A percentile compares a stretch with the other conserved stretches of the same genome.
Conservation (phyloP, 2,888 invertebrate species). For the Pristionchus arcanus region DNA sequence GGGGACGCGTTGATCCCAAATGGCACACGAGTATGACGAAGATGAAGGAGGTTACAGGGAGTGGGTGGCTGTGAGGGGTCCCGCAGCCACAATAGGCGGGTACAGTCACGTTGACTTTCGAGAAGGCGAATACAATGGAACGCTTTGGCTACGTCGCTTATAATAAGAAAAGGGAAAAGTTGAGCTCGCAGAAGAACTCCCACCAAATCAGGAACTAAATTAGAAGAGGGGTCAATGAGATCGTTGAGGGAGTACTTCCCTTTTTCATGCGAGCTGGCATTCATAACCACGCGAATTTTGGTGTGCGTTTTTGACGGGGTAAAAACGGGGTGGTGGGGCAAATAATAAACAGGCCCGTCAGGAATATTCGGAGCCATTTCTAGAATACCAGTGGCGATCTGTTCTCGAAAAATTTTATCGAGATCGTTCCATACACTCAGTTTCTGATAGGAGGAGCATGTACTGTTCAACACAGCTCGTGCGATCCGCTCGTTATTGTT, state of each 20-base stretch:
- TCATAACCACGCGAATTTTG: slow-evolving; percentile 28
- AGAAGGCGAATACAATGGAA: slow-evolving; percentile 4
- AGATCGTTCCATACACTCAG: not conserved
- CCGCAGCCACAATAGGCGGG: not conserved
- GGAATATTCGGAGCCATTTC: not conserved
- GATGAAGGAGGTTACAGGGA: not conserved
- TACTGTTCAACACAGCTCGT: not conserved
- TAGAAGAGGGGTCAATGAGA: not conserved
- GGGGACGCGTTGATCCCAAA: slow-evolving; percentile 36
- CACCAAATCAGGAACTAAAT: not conserved
- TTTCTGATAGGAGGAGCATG: not conserved
- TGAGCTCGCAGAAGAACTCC: not conserved
- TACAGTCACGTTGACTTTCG: not conserved
- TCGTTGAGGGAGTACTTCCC: not conserved
- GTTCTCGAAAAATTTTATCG: not conserved
- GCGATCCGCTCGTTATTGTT: not conserved
- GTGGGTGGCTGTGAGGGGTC: not conserved
- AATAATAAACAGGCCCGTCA: not conserved
- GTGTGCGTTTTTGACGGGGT: slow-evolving; percentile 8
- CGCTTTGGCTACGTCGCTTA: slow-evolving; percentile 7
- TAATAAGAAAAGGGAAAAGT: not conserved
- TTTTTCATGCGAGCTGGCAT: slow-evolving; percentile 29
- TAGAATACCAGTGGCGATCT: not conserved
- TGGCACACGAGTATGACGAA: not conserved
- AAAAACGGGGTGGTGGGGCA: slow-evolving; percentile 34